phyloP scores from a whole-genome alignment of 2,113 vertebrate genomes.

The Poeciliopsis turrubarensis region DNA sequence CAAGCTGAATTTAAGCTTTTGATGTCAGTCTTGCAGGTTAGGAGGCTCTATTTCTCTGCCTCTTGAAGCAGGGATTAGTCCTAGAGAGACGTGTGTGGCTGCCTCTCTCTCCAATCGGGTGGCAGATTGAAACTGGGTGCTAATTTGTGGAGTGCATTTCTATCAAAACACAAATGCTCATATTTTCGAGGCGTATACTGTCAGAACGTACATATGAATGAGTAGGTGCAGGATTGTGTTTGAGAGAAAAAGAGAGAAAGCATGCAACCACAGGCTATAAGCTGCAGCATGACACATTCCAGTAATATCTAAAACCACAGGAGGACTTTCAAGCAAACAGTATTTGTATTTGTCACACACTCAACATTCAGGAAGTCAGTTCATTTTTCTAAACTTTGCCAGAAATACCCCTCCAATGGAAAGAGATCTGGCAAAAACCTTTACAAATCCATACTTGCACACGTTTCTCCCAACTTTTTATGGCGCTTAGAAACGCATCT shows the following conservation, averaged over 20 bases:
- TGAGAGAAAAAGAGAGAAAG: neutral
- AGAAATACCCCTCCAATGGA: conserved; percentile 7
- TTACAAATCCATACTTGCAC: conserved; percentile 1
- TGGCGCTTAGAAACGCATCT: neutral
- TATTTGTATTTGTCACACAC: conserved; percentile 35
- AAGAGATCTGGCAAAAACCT: neutral
- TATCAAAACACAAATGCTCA: conserved; percentile 17
- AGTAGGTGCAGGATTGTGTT: neutral
- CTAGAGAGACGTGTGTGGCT: conserved; percentile 23
- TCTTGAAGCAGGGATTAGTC: conserved; percentile 15
- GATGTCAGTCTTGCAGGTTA: conserved; percentile 16
- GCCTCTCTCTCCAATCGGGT: conserved; percentile 23
- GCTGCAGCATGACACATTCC: conserved; percentile 54
- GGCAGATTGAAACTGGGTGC: conserved; percentile 24
- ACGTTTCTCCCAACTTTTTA: neutral
- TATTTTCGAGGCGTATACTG: conserved; percentile 10
- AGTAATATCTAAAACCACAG: conserved; percentile 55
- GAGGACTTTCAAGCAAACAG: conserved; percentile 45
- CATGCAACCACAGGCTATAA: conserved; percentile 51
- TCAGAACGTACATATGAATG: neutral
- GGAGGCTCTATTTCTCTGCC: conserved; percentile 5
- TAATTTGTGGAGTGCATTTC: conserved; percentile 48
- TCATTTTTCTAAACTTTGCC: neutral
- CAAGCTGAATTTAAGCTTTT: conserved; percentile 14
- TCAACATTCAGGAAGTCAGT: conserved; percentile 16